Evolutionary conservation across 35 echinoderm and acorn worm genomes (phyloP).

Genomic region (Chiridota heheva): DNA sequence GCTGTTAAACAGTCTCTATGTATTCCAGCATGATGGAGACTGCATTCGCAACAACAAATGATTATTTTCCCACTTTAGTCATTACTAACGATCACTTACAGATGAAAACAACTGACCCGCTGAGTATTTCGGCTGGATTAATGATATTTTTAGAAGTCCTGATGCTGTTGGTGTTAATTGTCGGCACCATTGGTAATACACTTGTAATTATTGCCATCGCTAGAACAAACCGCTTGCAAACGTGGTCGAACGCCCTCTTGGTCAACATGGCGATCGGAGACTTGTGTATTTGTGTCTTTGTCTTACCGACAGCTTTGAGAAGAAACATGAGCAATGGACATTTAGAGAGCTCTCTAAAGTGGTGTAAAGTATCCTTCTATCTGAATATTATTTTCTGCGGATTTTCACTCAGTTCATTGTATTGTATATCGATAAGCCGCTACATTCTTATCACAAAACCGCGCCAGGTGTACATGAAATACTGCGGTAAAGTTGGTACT

Average conservation of each 20-base stretch:
- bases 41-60: no score
- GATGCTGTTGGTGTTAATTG: not conserved
- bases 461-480: constrained; percentile 13
- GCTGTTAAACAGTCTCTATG: no score
- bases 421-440: constrained; percentile 35
- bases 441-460: constrained; percentile 38
- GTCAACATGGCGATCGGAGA: constrained; percentile 54
- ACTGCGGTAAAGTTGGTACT: constrained; percentile 9
- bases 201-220: constrained; percentile 31
- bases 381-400: constrained; percentile 21
- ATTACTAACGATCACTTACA: no score
- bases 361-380: constrained; percentile 27
- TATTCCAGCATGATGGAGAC: no score
- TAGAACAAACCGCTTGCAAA: constrained; percentile 37
- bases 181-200: constrained; percentile 26
- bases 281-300: constrained; percentile 24
- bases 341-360: not conserved
- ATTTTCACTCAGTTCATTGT: constrained; percentile 16
- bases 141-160: constrained; percentile 6
- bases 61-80: no score
- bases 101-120: not conserved
- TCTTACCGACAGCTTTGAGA: constrained; percentile 13
- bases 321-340: not conserved
- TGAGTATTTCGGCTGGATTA: not conserved
- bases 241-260: constrained; percentile 33